Base-by-base conservation (phyloP, 2,888 invertebrate species). In the Philereme transversata region DNA sequence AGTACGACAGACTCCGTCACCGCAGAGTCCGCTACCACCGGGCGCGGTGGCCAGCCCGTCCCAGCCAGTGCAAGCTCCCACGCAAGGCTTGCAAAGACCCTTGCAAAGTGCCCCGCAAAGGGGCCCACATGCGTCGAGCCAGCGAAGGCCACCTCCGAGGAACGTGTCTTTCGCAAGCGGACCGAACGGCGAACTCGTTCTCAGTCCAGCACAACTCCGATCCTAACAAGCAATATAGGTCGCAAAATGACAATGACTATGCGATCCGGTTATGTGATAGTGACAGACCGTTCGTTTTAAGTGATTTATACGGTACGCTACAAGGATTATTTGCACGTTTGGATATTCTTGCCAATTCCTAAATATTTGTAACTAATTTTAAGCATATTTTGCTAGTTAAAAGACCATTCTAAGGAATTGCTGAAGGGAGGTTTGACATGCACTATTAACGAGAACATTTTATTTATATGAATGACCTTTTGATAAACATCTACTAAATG, bases 171-270 rank as follows among this genome's bases (percentile, higher is more conserved):
- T 93, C 88, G 87, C 94, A 83, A 87, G 87, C 68, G 86, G 80
- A 47, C 84, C 84, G 60, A 90, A 90, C 87, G 90, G 89, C 77
- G 95, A 94, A 69, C 94, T 95, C 67, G 94, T 95, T 65, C 92
- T 95, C 74, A 94, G 94, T 77, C 94, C 94, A 70, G 93, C 94
- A 68, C 94, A 94, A 78, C 87, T 95, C 76, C 93, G 93, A 85
- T 92, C 92, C 82, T 93, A 92, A 86, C 79, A 84, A 88, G 86
- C 87, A 87, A 88, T 87, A 88, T 83, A 77, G 70, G 60, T 77
- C 79, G 82, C 85, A 82, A 84, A 80, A 84, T 69, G 72, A 82
- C 83, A 75, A 80, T 76, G 79, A 86, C 79, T 79, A 72, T 81
- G 76, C 62, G 64, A 63, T 78, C 76, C 77, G 73, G 71, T 76